Conservation (phyloP, 2,888 invertebrate genomes). For the Dolichopus griseipennis region DNA sequence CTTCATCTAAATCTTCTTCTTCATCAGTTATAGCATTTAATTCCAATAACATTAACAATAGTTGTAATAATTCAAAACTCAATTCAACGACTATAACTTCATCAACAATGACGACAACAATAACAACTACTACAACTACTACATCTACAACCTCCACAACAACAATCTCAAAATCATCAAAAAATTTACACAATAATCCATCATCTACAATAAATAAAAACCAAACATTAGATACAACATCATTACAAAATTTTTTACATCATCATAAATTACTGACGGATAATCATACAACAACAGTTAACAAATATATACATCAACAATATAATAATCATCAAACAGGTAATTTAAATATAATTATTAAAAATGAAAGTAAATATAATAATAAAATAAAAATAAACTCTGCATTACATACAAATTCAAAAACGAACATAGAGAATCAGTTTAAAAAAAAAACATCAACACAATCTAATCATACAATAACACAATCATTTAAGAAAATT, state of each 20-base stretch:
- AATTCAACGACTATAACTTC: neutral
- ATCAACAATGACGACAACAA: neutral
- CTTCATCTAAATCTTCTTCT: neutral
- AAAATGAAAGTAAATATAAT: neutral
- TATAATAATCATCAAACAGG: neutral
- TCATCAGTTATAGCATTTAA: neutral
- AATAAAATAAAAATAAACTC: neutral
- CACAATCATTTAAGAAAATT: neutral
- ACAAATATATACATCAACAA: neutral
- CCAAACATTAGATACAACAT: neutral
- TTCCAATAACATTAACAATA: neutral
- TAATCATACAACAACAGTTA: neutral
- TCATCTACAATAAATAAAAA: neutral
- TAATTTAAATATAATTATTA: neutral
- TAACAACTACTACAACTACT: neutral
- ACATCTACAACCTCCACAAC: neutral
- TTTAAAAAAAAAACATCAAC: neutral
- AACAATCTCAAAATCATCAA: neutral
- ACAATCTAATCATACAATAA: neutral
- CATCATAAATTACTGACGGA: neutral
- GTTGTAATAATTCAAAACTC: neutral
- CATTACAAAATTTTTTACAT: constrained; percentile 1
- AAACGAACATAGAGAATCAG: neutral
- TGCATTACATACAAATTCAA: neutral
- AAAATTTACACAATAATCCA: neutral